Conservation (phyloP, 2,888 invertebrate genomes). For the Conomelus anceps region DNA sequence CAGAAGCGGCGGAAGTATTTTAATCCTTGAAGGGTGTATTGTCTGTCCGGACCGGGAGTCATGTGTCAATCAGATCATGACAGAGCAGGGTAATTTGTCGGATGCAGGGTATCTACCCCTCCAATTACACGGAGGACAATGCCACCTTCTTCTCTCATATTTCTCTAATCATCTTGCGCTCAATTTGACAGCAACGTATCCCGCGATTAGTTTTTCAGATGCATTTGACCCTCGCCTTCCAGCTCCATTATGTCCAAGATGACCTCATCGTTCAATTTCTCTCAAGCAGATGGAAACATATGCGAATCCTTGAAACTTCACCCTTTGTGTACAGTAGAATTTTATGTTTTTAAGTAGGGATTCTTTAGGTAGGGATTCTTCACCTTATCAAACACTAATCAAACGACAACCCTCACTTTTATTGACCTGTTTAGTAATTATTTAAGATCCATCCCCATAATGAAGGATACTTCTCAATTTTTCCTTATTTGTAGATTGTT, state of each 20-base stretch:
- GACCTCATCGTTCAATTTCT: not conserved
- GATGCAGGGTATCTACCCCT: not conserved
- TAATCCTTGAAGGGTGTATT: not conserved
- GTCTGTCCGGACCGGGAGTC: not conserved
- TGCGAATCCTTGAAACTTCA: not conserved
- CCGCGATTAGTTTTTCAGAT: constrained; percentile 1
- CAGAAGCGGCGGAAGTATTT: constrained; percentile 1
- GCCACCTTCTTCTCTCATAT: constrained; percentile 3
- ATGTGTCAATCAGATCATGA: constrained; percentile 7
- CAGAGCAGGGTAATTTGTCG: constrained; percentile 3
- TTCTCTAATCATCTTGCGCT: constrained; percentile 13
- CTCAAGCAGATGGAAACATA: not conserved
- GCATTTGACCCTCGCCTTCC: not conserved
- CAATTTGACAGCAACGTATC: not conserved
- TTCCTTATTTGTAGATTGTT: no score
- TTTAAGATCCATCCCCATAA: no score
- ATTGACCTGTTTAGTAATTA: no score
- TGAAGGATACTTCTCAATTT: no score
- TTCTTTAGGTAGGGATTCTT: no score
- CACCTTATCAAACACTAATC: no score
- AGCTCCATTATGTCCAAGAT: not conserved
- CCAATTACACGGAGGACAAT: constrained; percentile 1
- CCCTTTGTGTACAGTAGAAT: not conserved
- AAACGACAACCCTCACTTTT: no score
- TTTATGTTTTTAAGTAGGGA: not conserved